phyloP scores from a whole-genome alignment of 2,113 vertebrate genomes.

The Xenopus borealis region DNA sequence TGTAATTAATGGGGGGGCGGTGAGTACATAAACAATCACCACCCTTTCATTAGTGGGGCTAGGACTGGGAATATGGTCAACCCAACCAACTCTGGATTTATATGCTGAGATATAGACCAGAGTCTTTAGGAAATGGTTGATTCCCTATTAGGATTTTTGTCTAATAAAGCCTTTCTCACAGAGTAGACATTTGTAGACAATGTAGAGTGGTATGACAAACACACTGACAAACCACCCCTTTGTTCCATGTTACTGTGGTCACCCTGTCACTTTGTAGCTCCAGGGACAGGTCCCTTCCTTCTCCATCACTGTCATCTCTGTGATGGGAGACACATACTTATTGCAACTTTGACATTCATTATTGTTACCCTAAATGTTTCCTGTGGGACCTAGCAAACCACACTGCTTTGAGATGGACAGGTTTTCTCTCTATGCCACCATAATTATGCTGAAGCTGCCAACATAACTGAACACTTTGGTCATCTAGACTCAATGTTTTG shows the following conservation, averaged over 20 bases:
- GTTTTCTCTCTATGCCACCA: background rate
- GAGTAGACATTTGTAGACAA: too few species aligned
- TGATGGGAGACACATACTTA: background rate
- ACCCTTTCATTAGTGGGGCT: too few species aligned
- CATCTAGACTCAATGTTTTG: constrained; percentile 8
- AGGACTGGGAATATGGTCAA: too few species aligned
- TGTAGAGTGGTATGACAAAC: too few species aligned
- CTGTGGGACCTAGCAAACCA: background rate
- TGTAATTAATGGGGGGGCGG: too few species aligned
- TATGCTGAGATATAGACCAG: too few species aligned
- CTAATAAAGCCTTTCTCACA: too few species aligned
- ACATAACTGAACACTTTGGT: background rate
- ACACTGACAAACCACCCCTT: too few species aligned
- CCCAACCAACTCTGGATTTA: too few species aligned
- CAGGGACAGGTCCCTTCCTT: background rate
- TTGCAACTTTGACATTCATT: constrained; percentile 19
- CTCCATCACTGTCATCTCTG: constrained; percentile 16
- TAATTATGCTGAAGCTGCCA: background rate
- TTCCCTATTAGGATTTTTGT: too few species aligned
- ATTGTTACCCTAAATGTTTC: constrained; percentile 8
- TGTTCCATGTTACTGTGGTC: background rate
- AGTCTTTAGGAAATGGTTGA: too few species aligned
- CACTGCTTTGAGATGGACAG: background rate
- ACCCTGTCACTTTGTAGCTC: background rate
- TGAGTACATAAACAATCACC: too few species aligned